These are phyloP conservation scores for Flexamia atlantica DNA, from an alignment of 2,888 invertebrate species.

Conservation along the genomic window DNA sequence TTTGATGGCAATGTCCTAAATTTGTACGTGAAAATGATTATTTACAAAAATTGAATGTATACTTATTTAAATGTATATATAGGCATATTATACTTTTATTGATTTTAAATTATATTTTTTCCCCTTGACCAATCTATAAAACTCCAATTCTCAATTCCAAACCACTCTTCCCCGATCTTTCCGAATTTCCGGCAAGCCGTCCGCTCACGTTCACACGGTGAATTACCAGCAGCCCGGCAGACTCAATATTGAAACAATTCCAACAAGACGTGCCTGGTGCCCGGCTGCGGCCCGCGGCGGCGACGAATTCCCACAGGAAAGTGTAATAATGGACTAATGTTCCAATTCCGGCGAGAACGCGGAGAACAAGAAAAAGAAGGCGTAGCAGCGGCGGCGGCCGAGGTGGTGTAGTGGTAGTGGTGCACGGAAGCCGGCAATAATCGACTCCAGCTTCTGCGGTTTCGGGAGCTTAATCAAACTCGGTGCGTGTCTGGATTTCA, in stretches of 20 bases:
- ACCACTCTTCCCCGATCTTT: too few species aligned
- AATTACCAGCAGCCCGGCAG: neutral
- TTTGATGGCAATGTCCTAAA: too few species aligned
- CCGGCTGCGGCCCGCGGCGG: neutral
- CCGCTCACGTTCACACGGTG: neutral
- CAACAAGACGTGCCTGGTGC: conserved; percentile 28
- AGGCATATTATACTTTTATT: too few species aligned
- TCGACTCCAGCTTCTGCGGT: conserved; percentile 33
- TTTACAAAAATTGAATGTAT: too few species aligned
- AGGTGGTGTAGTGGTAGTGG: neutral
- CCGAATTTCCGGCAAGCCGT: too few species aligned
- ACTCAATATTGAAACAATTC: conserved; percentile 39
- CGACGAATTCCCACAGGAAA: conserved; percentile 32
- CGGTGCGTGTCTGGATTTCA: conserved; percentile 45
- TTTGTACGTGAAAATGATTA: too few species aligned
- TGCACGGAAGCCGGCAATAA: conserved; percentile 11
- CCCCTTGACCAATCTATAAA: too few species aligned
- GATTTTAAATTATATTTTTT: too few species aligned
- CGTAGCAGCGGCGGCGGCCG: conserved; percentile 15
- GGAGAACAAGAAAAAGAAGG: conserved; percentile 43
- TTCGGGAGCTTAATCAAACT: conserved; percentile 46
- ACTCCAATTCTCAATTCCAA: too few species aligned
- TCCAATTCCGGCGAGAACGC: conserved; percentile 38
- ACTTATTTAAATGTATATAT: too few species aligned
- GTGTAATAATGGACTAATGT: conserved; percentile 36